phyloP scores from a whole-genome alignment of 2,888 invertebrate genomes.

The Argyresthia goedartella region DNA sequence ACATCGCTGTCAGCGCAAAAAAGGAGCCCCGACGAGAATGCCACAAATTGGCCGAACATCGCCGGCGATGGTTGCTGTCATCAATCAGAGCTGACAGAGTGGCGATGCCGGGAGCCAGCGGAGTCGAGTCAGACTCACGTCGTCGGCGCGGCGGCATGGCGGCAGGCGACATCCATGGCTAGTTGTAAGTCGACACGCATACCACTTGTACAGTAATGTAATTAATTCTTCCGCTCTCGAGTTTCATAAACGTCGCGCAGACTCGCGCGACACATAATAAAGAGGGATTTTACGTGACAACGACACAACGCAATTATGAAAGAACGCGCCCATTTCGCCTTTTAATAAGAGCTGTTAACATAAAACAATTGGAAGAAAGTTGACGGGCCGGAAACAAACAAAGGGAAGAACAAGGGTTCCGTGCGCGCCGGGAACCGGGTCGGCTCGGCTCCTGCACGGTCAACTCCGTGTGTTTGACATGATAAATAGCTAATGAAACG shows the following conservation, averaged over 20 bases:
- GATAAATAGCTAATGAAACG: not conserved
- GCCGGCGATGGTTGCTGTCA: conserved; percentile 3
- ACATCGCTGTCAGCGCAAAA: not conserved
- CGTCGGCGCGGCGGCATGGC: not conserved
- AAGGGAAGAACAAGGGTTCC: not conserved
- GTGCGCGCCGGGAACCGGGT: not conserved
- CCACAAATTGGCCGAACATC: conserved; percentile 2
- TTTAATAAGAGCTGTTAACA: conserved; percentile 4
- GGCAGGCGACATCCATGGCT: conserved; percentile 1
- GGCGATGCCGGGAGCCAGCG: not conserved
- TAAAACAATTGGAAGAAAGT: conserved; percentile 3
- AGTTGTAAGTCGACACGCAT: conserved; percentile 15
- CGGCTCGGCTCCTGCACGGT: no score
- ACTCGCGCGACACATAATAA: conserved; percentile 18
- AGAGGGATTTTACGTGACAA: conserved; percentile 17
- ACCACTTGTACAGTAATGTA: conserved; percentile 18
- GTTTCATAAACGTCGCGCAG: conserved; percentile 18
- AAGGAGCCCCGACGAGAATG: not conserved
- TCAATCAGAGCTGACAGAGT: conserved; percentile 6
- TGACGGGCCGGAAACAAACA: not conserved
- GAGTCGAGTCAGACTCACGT: not conserved
- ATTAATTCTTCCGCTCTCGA: conserved; percentile 20
- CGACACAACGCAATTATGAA: conserved; percentile 14
- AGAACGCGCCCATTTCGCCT: conserved; percentile 5
- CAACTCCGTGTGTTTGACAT: not conserved